Conservation (phyloP, 2,113 vertebrate genomes). For the Empidonax alnorum region DNA sequence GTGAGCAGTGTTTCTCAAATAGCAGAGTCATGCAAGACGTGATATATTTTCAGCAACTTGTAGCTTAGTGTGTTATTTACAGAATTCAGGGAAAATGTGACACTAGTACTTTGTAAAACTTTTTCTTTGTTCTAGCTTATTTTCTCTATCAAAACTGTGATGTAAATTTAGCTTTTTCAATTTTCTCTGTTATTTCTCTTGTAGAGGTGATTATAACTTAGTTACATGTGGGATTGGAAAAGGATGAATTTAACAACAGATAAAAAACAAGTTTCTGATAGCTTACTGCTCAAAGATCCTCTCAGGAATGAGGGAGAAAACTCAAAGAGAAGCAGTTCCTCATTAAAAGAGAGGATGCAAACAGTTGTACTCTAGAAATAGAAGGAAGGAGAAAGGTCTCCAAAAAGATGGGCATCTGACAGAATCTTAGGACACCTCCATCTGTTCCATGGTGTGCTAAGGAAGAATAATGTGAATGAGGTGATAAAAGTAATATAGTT, state of each 20-base stretch:
- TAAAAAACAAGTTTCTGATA: background rate
- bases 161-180: background rate
- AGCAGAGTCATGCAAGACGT: background rate
- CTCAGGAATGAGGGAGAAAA: background rate
- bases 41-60: background rate
- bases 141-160: background rate
- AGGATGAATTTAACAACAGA: background rate
- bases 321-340: background rate
- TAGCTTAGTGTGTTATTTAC: background rate
- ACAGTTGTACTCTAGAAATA: background rate
- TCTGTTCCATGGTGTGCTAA: background rate
- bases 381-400: background rate
- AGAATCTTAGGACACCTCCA: background rate
- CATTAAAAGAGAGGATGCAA: background rate
- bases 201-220: background rate
- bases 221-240: background rate
- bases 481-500: background rate
- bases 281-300: background rate
- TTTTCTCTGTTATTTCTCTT: background rate
- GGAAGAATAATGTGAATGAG: background rate
- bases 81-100: background rate
- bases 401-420: background rate
- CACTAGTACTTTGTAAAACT: background rate
- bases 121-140: background rate
- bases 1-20: background rate